Evolutionary conservation across 2,113 vertebrate species (phyloP), one percentile per base, ranked within the genome.

Genomic region (Odontophorus gujanensis): DNA sequence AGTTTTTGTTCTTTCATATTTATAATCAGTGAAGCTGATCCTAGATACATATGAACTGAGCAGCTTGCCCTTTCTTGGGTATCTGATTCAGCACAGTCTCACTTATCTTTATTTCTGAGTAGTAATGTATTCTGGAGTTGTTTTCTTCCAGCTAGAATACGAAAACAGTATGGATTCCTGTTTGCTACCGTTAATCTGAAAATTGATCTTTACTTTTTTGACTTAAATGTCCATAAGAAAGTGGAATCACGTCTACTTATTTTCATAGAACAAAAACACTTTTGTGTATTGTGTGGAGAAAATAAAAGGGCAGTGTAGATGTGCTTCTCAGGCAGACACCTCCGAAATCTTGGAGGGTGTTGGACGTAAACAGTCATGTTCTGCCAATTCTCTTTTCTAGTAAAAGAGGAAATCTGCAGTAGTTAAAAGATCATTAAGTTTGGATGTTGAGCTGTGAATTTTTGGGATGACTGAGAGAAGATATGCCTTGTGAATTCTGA

Each of bases 101-200:
- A 17, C 8, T 76, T 71, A 63, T 9, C 30, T 80, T 51, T 40
- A 65, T 18, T 68, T 11, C 57, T 57, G 24, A 30, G 32, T 34
- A 75, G 43, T 68, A 84, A 16, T 7, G 7, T 75, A 21, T 78
- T 81, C 47, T 91, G 30, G 68, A 81, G 82, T 80, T 85, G 28
- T 58, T 82, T 36, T 6, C 21, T 45, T 90, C 12, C 28, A 80
- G 48, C 36, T 57, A 48, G 47, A 94, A 59, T 11, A 81, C 34
- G 62, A 90, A 68, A 78, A 55, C 5, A 1, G 0, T 50, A 73
- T 50, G 61, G 32, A 69, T 13, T 67, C 79, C 13, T 40, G 4
- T 63, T 85, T 32, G 58, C 55, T 25, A 5, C 21, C 67, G 7
- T 47, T 17, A 72, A 66, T 26, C 65, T 8, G 69, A 28, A 42